Percentiles rank a stretch among this genome's conserved stretches.
These are phyloP conservation scores for Heliconius charithonia DNA, from an alignment of 2,888 invertebrate genomes.

Conservation along the genomic window DNA sequence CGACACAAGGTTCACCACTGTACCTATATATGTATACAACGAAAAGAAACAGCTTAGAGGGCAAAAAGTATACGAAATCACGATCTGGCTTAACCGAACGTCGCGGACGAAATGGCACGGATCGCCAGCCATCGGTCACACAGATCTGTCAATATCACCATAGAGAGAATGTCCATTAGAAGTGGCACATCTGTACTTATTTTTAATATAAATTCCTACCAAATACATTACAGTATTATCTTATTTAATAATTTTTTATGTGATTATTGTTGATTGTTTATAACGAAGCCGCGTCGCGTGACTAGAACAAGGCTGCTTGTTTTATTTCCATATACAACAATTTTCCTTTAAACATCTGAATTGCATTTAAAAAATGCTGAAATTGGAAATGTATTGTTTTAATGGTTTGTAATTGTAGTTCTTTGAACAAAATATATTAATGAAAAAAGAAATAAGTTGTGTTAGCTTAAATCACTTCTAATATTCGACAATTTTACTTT, in stretches of 20 bases:
- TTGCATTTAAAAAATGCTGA: neutral
- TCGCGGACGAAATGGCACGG: conserved; percentile 63
- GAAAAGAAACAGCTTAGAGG: neutral
- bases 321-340: conserved; percentile 1
- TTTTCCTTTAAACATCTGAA: conserved; percentile 3
- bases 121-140: conserved; percentile 61
- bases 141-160: conserved; percentile 46
- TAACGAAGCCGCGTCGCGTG: neutral
- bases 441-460: neutral
- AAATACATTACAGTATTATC: neutral
- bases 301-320: conserved; percentile 12
- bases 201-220: neutral
- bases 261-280: neutral
- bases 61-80: conserved; percentile 21
- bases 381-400: neutral
- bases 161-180: conserved; percentile 7
- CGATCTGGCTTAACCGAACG: conserved; percentile 47
- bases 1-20: conserved; percentile 31
- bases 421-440: neutral
- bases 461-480: too few species aligned
- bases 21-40: neutral
- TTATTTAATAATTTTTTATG: neutral
- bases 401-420: neutral
- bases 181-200: neutral
- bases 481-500: too few species aligned